Evolutionary conservation across 2,797 vertebrate genomes (phyloP), one percentile per base, ranked within the genome.

Genomic region (Parotocinclus haroldoi): DNA sequence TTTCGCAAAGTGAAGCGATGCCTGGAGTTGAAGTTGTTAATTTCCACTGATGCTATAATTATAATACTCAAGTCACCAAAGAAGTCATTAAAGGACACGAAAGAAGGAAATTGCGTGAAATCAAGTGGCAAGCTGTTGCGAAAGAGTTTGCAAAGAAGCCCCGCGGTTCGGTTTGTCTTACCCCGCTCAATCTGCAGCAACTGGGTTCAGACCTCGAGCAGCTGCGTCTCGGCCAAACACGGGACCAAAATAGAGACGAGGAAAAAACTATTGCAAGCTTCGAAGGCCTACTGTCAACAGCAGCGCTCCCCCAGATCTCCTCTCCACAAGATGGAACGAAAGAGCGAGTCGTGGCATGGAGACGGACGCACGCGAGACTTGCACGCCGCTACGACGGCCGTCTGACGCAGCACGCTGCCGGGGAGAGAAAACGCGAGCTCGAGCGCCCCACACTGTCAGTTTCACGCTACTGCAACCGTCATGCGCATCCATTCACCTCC

Each of bases 301-400:
- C 8, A 50, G 66, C 71, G 78, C 61, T 79, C 66, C 72, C 63
- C 74, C 67, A 66, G 65, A 71, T 75, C 81, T 64, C 76, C 57
- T 76, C 82, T 86, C 68, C 84, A 77, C 86, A 90, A 91, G 85
- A 91, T 91, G 91, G 89, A 91, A 83, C 82, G 84, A 82, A 84
- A 88, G 84, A 81, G 82, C 78, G 81, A 89, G 87, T 91, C 90
- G 88, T 90, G 88, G 89, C 89, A 91, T 76, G 74, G 84, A 83
- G 79, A 87, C 83, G 70, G 77, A 85, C 78, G 83, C 85, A 87
- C 85, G 85, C 85, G 87, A 77, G 72, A 77, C 73, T 76, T 80
- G 66, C 82, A 82, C 87, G 89, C 76, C n/a, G 66, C 81, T 81
- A 88, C 86, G 89, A 82, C 73, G 74, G 68, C 59, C 73, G 79